Evolutionary conservation across 2,797 vertebrate species (phyloP).

Genomic region (Oophaga sylvatica): DNA sequence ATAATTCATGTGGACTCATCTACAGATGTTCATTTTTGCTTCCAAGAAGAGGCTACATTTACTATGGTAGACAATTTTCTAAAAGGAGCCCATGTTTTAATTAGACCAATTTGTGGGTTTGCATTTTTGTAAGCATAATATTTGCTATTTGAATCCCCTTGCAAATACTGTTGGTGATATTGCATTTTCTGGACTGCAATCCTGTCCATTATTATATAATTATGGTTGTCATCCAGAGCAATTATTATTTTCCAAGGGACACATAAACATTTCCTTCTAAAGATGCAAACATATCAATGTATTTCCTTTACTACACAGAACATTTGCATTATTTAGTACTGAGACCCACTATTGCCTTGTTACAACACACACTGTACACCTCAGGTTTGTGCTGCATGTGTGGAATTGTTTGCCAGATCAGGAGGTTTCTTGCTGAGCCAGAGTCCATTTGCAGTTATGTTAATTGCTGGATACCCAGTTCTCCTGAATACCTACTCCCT

Average conservation of each 20-base stretch:
- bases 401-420: conserved; percentile 24
- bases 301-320: neutral
- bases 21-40: no score
- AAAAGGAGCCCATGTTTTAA: no score
- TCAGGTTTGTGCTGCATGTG: neutral
- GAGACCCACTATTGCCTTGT: neutral
- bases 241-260: neutral
- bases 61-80: no score
- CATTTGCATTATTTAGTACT: conserved; percentile 28
- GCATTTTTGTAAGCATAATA: neutral
- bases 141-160: neutral
- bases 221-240: neutral
- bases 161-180: neutral
- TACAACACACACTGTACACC: neutral
- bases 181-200: neutral
- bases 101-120: no score
- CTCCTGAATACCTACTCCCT: neutral
- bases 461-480: conserved; percentile 7
- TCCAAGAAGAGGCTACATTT: no score
- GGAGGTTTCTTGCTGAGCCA: conserved; percentile 28
- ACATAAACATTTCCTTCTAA: neutral
- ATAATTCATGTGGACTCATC: no score
- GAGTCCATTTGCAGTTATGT: conserved; percentile 30
- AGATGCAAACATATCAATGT: neutral
- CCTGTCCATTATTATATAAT: neutral